Base-by-base conservation (phyloP, 2,113 vertebrate species). In the Oenanthe oenanthe region DNA sequence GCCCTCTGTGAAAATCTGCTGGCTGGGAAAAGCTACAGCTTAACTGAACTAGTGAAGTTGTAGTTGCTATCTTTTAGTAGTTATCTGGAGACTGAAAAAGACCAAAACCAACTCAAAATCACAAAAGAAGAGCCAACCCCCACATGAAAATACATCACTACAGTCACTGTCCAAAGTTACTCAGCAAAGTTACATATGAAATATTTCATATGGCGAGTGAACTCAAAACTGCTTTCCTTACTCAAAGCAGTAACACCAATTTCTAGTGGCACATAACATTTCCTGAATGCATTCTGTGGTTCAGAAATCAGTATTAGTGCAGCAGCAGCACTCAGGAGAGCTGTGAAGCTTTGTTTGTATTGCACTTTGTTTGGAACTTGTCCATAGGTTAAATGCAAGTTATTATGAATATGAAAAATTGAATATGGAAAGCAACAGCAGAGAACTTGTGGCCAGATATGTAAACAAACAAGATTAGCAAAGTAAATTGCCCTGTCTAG, bases 211-310 rank as follows among this genome's bases (percentile, higher is more conserved):
- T 1, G 2, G 12, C 24, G 48, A 72, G 16, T 13, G 20, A 86
- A 71, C 1, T 4, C 17, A 68, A 22, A 75, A 54, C 7, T 58
- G 38, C 26, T 28, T 51, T 62, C 34, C 29, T 76, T 51, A 68
- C 13, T 79, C 61, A 51, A 50, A 75, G 29, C 11, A 68, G 40
- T 6, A 56, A 24, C 4, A 66, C 24, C 8, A 15, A 7, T 47
- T 70, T 24, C 8, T 25, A 65, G 17, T 45, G 12, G n/a, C 5
- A 54, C 0, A 0, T 63, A 38, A 16, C 15, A 4, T 56, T 43
- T 78, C 67, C 79, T 42, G 28, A 78, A 34, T 13, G 42, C 10
- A 38, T 54, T 67, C 26, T 31, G 29, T 43, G 28, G 15, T 34
- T 78, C 58, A 77, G 47, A 81, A 57, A 38, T 22, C 18, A 72